Conservation (phyloP, 2,113 vertebrate genomes). For the Mugil cephalus region DNA sequence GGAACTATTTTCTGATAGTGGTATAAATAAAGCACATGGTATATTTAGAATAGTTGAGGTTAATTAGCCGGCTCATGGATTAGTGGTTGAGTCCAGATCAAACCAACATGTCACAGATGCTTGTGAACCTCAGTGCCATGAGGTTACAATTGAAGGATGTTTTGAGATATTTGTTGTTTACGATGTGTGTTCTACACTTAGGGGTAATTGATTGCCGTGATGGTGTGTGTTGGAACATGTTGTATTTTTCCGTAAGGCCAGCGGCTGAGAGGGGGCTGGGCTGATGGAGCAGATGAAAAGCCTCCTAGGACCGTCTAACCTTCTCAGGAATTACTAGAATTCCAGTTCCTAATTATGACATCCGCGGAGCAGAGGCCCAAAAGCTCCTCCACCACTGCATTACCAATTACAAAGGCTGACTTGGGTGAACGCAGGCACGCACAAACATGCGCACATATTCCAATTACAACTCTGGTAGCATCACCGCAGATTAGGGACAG, state of each 20-base stretch:
- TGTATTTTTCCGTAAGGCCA: slow-evolving; percentile 80
- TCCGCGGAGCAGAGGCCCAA: slow-evolving; percentile 59
- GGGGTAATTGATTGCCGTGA: slow-evolving; percentile 82
- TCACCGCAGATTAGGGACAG: slow-evolving; percentile 33
- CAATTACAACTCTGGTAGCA: slow-evolving; percentile 27
- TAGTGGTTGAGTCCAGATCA: slow-evolving; percentile 73
- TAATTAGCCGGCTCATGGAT: slow-evolving; percentile 77
- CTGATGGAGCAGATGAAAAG: slow-evolving; percentile 76
- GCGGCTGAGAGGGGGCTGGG: slow-evolving; percentile 68
- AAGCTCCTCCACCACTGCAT: slow-evolving; percentile 22
- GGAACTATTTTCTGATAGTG: slow-evolving; percentile 61
- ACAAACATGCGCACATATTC: slow-evolving; percentile 43
- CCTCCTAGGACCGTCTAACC: slow-evolving; percentile 68
- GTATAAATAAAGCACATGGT: slow-evolving; percentile 70
- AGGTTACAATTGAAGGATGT: slow-evolving; percentile 80
- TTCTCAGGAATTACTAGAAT: slow-evolving; percentile 81
- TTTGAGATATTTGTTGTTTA: slow-evolving; percentile 82
- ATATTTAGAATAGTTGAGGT: slow-evolving; percentile 80
- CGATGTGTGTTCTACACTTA: slow-evolving; percentile 77
- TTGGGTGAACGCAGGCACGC: slow-evolving; percentile 37
- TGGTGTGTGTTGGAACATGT: slow-evolving; percentile 80
- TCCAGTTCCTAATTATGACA: slow-evolving; percentile 82
- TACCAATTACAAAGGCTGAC: slow-evolving; percentile 44
- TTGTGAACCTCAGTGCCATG: slow-evolving; percentile 75
- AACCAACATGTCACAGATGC: slow-evolving; percentile 77